phyloP scores from a whole-genome alignment of 2,797 vertebrate genomes.

The Lepus townsendii region DNA sequence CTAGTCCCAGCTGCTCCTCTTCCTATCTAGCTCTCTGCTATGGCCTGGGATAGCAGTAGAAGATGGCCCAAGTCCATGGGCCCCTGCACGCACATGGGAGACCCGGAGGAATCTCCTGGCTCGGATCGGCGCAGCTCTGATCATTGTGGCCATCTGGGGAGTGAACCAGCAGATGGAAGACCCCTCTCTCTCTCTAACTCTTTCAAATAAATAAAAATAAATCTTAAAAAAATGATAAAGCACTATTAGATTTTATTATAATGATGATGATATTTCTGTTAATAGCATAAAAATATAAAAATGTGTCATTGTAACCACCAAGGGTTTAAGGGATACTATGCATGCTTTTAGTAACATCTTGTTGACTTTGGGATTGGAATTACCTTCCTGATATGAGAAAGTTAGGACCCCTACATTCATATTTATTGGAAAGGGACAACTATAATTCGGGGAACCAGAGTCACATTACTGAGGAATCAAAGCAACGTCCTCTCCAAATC shows the following conservation, averaged over 20 bases:
- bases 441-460: slow-evolving; percentile 46
- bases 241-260: background rate
- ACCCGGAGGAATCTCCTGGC: too few relatives aligned
- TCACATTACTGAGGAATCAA: slow-evolving; percentile 74
- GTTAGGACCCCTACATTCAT: background rate
- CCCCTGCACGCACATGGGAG: too few relatives aligned
- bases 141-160: too few relatives aligned
- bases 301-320: background rate
- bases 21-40: too few relatives aligned
- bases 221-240: background rate
- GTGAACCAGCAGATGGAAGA: too few relatives aligned
- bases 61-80: too few relatives aligned
- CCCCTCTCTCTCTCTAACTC: too few relatives aligned
- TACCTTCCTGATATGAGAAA: background rate
- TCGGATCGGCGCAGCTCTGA: too few relatives aligned
- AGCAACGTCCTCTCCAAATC: slow-evolving; percentile 57
- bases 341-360: slow-evolving; percentile 1
- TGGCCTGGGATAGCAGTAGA: too few relatives aligned
- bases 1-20: too few relatives aligned
- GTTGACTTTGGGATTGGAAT: slow-evolving; percentile 6
- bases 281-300: slow-evolving; percentile 32
- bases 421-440: slow-evolving; percentile 33
- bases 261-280: background rate
- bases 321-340: background rate
- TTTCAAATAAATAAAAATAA: too few relatives aligned